Conservation (phyloP, 2,888 invertebrate species). For the Hypomecis punctinalis region DNA sequence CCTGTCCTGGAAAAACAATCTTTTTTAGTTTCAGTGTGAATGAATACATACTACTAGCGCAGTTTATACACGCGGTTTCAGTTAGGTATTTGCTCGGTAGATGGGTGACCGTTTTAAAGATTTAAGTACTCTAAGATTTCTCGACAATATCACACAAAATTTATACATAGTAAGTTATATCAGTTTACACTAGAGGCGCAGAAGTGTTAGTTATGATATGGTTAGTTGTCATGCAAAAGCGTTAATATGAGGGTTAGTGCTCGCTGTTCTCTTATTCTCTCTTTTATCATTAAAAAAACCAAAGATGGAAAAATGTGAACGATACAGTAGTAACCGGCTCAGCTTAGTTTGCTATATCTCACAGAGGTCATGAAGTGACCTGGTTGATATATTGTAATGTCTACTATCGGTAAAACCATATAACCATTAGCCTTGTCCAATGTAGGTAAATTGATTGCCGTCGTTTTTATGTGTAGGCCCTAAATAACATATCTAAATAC, state of each 20-base stretch:
- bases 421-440: neutral
- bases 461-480: too few species aligned
- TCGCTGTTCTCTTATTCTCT: constrained; percentile 69
- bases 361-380: constrained; percentile 13
- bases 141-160: too few species aligned
- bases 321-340: constrained; percentile 5
- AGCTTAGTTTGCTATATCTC: constrained; percentile 7
- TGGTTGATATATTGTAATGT: constrained; percentile 13
- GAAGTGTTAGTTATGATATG: constrained; percentile 32
- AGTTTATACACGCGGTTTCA: too few species aligned
- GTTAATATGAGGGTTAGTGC: constrained; percentile 79
- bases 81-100: too few species aligned
- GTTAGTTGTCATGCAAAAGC: constrained; percentile 69
- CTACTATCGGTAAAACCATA: constrained; percentile 1
- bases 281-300: constrained; percentile 8
- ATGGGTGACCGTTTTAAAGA: too few species aligned
- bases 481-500: too few species aligned
- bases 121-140: too few species aligned
- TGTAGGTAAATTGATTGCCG: neutral
- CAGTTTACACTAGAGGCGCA: too few species aligned
- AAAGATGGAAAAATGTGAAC: neutral
- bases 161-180: too few species aligned
- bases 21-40: too few species aligned
- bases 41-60: too few species aligned
- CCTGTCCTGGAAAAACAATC: too few species aligned